These are phyloP conservation scores for Synanthedon tipuliformis DNA, from an alignment of 2,888 invertebrate species.

Conservation along the genomic window DNA sequence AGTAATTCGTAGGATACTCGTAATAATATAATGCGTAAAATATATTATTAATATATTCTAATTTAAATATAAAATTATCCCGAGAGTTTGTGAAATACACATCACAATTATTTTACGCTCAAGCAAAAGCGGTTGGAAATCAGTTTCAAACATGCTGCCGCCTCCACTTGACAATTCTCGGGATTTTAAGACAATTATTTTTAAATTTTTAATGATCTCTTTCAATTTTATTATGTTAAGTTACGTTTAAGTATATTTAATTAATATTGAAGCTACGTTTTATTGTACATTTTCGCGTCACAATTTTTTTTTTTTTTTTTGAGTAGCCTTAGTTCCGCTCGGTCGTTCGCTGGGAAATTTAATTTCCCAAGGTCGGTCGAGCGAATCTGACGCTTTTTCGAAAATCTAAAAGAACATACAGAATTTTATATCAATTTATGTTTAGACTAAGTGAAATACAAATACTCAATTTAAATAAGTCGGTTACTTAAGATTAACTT, in stretches of 20 bases:
- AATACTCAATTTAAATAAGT: constrained; percentile 44
- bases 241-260: constrained; percentile 26
- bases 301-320: not conserved
- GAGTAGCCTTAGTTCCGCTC: constrained; percentile 30
- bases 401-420: constrained; percentile 17
- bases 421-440: constrained; percentile 10
- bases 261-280: constrained; percentile 4
- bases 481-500: constrained; percentile 26
- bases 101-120: constrained; percentile 26
- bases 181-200: constrained; percentile 54
- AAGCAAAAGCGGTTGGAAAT: not conserved
- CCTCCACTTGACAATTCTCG: constrained; percentile 4
- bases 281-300: constrained; percentile 5
- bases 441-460: constrained; percentile 47
- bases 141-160: not conserved
- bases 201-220: constrained; percentile 69
- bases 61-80: constrained; percentile 12
- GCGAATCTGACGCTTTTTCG: constrained; percentile 35
- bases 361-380: constrained; percentile 33
- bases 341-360: constrained; percentile 31
- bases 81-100: constrained; percentile 26
- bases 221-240: constrained; percentile 56
- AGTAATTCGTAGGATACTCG: constrained; percentile 62
- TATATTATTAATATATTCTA: constrained; percentile 45
- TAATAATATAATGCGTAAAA: constrained; percentile 33